Percentiles rank a stretch among this genome's conserved stretches.
phyloP scores from a whole-genome alignment of 1,140 invertebrate genomes.

The Lamellibrachia luymesi region DNA sequence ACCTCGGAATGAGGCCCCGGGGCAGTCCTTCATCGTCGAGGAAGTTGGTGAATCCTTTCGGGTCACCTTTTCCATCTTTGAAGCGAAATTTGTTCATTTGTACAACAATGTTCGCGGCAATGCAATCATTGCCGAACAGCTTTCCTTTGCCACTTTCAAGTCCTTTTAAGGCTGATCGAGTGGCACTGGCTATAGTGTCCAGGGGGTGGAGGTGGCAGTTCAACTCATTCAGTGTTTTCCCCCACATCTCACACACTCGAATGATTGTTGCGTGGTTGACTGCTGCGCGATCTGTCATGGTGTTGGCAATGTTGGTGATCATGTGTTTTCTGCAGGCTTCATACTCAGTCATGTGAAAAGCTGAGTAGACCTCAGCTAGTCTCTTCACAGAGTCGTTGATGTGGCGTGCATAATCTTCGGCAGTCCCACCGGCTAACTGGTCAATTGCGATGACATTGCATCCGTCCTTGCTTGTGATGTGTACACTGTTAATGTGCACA shows the following conservation, averaged over 20 bases:
- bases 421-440: too few relatives aligned
- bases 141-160: not conserved
- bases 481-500: too few relatives aligned
- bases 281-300: too few relatives aligned
- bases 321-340: too few relatives aligned
- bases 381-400: too few relatives aligned
- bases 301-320: too few relatives aligned
- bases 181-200: not conserved
- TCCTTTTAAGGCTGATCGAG: not conserved
- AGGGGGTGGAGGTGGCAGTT: constrained; percentile 22
- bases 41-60: not conserved
- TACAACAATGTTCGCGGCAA: not conserved
- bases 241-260: constrained; percentile 11
- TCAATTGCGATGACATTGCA: constrained; percentile 9
- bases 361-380: too few relatives aligned
- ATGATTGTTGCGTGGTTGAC: too few relatives aligned
- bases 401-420: constrained; percentile 14
- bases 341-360: too few relatives aligned
- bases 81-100: not conserved
- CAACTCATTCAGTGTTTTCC: constrained; percentile 21
- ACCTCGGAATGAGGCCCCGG: not conserved
- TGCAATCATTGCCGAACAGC: not conserved
- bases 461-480: not conserved
- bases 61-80: not conserved
- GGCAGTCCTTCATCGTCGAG: not conserved